These are phyloP conservation scores for Polylopha cassiicola DNA, from an alignment of 2,888 invertebrate genomes.

Conservation along the genomic window DNA sequence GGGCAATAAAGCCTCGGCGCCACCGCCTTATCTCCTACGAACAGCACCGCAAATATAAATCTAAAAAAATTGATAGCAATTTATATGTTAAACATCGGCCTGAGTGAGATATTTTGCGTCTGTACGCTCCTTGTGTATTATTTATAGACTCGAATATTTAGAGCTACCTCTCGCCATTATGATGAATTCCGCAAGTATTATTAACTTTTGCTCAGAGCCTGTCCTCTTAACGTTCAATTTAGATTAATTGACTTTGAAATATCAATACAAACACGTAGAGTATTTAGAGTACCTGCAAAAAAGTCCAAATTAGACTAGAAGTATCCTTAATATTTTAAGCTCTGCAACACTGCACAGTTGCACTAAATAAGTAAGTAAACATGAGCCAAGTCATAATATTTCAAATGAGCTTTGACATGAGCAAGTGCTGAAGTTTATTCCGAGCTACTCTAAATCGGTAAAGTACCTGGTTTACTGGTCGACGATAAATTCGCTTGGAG, in stretches of 20 bases:
- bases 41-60: conserved; percentile 63
- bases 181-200: conserved; percentile 28
- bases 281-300: too few relatives aligned
- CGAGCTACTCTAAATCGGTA: conserved; percentile 13
- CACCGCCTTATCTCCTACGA: conserved; percentile 51
- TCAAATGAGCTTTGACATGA: conserved; percentile 14
- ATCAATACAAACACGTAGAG: too few relatives aligned
- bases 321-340: too few relatives aligned
- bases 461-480: conserved; percentile 12
- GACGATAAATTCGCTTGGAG: conserved; percentile 12
- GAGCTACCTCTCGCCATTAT: conserved; percentile 25
- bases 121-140: conserved; percentile 39
- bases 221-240: too few relatives aligned
- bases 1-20: conserved; percentile 50
- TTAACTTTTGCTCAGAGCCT: too few relatives aligned
- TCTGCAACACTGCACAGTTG: too few relatives aligned
- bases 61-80: conserved; percentile 69
- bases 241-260: too few relatives aligned
- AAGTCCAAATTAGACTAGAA: too few relatives aligned
- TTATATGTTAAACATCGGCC: conserved; percentile 69
- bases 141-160: conserved; percentile 29
- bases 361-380: too few relatives aligned
- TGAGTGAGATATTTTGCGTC: conserved; percentile 60
- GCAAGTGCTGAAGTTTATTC: conserved; percentile 14
- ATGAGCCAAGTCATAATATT: too few relatives aligned